These are phyloP conservation scores for Blera fallax DNA, from an alignment of 2,888 invertebrate species.

Conservation along the genomic window DNA sequence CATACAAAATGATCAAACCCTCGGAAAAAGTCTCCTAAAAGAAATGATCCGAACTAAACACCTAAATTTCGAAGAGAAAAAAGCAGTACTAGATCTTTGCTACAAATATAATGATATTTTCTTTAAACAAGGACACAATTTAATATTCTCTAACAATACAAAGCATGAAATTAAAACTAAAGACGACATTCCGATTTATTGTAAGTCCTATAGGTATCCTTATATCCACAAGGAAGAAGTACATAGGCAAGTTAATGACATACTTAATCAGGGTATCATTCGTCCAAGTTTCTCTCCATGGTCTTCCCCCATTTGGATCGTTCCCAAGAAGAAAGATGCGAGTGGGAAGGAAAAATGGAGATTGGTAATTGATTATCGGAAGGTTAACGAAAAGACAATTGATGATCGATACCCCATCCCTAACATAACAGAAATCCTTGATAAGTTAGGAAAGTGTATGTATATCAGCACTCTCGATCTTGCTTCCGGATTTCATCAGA, in stretches of 20 bases:
- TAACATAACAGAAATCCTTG: conserved; percentile 16
- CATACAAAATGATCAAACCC: neutral
- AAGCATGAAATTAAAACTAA: conserved; percentile 51
- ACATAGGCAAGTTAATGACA: neutral
- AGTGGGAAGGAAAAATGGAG: conserved; percentile 28
- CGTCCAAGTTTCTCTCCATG: conserved; percentile 15
- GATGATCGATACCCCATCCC: conserved; percentile 9
- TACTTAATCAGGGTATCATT: neutral
- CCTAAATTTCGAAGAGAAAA: neutral
- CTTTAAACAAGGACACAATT: neutral
- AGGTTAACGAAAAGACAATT: conserved; percentile 43
- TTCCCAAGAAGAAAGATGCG: neutral
- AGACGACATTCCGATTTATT: conserved; percentile 58
- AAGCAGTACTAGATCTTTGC: conserved; percentile 12
- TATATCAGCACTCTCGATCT: conserved; percentile 63
- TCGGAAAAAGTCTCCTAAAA: neutral
- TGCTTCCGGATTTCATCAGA: conserved; percentile 76
- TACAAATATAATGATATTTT: conserved; percentile 29
- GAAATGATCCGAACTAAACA: neutral
- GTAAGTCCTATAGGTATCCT: conserved; percentile 73
- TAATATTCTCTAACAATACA: conserved; percentile 50
- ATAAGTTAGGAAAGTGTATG: conserved; percentile 76
- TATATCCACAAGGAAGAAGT: conserved; percentile 74
- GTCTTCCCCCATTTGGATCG: conserved; percentile 16
- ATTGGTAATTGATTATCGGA: conserved; percentile 27